Conservation (phyloP, 2,797 vertebrate species). For the Tangara arthus region DNA sequence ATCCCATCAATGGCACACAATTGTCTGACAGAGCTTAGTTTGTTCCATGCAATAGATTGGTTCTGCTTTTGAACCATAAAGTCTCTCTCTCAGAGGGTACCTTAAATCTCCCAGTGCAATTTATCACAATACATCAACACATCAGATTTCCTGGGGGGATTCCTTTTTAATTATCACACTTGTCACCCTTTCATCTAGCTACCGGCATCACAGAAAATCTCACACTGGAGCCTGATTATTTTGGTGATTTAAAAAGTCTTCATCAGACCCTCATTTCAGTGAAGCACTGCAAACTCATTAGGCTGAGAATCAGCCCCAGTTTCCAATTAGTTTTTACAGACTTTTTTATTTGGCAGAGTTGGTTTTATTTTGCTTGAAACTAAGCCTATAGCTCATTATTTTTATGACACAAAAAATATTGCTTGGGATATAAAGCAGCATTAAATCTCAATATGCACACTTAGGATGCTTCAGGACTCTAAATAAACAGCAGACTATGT, state of each 20-base stretch:
- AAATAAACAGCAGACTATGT: background rate
- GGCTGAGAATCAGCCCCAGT: background rate
- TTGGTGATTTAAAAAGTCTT: constrained; percentile 1
- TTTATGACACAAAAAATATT: background rate
- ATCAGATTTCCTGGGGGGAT: constrained; percentile 5
- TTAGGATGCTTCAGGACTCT: background rate
- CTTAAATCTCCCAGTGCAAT: background rate
- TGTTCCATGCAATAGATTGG: background rate
- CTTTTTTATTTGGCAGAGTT: background rate
- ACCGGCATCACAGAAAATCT: background rate
- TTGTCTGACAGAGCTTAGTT: background rate
- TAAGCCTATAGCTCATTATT: constrained; percentile 18
- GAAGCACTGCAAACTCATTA: background rate
- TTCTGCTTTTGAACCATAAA: background rate
- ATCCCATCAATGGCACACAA: background rate
- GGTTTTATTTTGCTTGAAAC: constrained; percentile 29
- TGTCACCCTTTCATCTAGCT: background rate
- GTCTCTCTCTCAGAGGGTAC: background rate
- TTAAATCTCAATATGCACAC: background rate
- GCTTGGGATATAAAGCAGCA: background rate
- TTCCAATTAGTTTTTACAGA: constrained; percentile 20
- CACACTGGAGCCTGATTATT: background rate
- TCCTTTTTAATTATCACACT: constrained; percentile 29
- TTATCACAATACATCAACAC: background rate
- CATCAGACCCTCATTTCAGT: background rate